phyloP scores from a whole-genome alignment of 64 coral and sea anemone species.

The Cladopsammia gracilis region DNA sequence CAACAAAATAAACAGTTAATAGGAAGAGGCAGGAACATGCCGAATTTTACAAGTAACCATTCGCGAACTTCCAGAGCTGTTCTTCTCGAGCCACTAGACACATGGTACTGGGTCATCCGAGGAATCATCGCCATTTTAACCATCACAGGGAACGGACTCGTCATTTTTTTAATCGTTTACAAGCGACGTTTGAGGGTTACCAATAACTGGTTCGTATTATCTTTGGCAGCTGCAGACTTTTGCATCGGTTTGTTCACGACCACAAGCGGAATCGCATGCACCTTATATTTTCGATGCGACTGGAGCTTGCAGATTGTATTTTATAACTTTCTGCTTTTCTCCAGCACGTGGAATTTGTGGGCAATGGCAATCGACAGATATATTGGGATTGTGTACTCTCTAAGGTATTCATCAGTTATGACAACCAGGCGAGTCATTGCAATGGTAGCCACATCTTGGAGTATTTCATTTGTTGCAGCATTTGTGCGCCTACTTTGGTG shows the following conservation, averaged over 20 bases:
- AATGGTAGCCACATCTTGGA: not conserved
- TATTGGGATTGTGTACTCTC: slow-evolving; percentile 21
- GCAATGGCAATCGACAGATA: slow-evolving; percentile 25
- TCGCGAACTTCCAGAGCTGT: not conserved
- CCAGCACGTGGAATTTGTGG: slow-evolving; percentile 1
- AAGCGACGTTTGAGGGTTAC: slow-evolving; percentile 1
- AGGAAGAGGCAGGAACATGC: not conserved
- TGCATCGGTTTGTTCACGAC: slow-evolving; percentile 42
- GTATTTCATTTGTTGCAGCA: not conserved
- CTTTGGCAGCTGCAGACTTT: slow-evolving; percentile 49
- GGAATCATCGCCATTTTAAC: slow-evolving; percentile 33
- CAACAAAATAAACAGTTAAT: not conserved
- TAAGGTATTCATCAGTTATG: slow-evolving; percentile 1
- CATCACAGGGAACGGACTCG: slow-evolving; percentile 32
- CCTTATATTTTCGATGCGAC: not conserved
- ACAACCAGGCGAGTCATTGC: not conserved
- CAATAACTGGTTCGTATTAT: slow-evolving; percentile 60
- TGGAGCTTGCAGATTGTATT: slow-evolving; percentile 12
- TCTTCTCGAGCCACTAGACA: not conserved
- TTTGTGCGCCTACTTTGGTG: not conserved
- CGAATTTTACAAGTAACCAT: not conserved
- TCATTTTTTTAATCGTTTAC: slow-evolving; percentile 24
- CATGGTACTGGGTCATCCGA: slow-evolving; percentile 15
- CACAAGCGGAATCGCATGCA: slow-evolving; percentile 6
- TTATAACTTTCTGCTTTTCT: not conserved